phyloP scores from a whole-genome alignment of 2,888 invertebrate genomes.

The Drosophila quinaria region DNA sequence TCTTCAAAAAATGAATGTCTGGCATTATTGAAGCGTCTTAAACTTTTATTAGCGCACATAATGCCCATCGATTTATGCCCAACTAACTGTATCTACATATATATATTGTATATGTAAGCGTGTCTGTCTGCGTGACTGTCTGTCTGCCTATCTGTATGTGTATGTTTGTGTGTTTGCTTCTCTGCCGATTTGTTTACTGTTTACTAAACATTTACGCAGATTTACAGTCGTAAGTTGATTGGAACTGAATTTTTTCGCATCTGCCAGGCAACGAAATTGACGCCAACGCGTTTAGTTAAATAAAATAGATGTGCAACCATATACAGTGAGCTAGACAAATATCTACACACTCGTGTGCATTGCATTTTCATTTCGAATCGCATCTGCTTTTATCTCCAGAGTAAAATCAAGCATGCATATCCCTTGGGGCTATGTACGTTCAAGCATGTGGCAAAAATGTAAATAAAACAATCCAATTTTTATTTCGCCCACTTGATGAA shows the following conservation, averaged over 20 bases:
- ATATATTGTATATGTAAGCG: not conserved
- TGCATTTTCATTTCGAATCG: constrained; percentile 53
- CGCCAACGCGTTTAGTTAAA: constrained; percentile 49
- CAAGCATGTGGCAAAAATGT: constrained; percentile 58
- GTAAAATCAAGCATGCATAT: constrained; percentile 9
- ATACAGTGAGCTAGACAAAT: constrained; percentile 6
- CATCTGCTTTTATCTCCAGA: constrained; percentile 43
- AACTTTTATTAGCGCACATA: constrained; percentile 76
- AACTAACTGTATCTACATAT: constrained; percentile 49
- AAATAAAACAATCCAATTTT: constrained; percentile 51
- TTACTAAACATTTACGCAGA: constrained; percentile 62
- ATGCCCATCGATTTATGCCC: constrained; percentile 75
- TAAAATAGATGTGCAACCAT: constrained; percentile 20
- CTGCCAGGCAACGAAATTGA: constrained; percentile 49
- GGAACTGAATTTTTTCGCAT: constrained; percentile 46
- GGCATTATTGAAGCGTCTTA: constrained; percentile 55
- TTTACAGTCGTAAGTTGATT: constrained; percentile 79
- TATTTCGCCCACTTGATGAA: constrained; percentile 36
- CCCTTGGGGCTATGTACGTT: constrained; percentile 26
- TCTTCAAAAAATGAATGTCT: constrained; percentile 37
- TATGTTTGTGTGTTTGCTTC: constrained; percentile 25
- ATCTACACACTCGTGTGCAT: constrained; percentile 3
- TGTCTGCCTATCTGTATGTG: not conserved
- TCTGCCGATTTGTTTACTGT: constrained; percentile 74
- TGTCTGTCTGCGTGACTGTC: constrained; percentile 9